Percentiles rank a stretch among this genome's conserved stretches.
Conservation (phyloP, 2,113 vertebrate genomes). For the Hippoglossus stenolepis region DNA sequence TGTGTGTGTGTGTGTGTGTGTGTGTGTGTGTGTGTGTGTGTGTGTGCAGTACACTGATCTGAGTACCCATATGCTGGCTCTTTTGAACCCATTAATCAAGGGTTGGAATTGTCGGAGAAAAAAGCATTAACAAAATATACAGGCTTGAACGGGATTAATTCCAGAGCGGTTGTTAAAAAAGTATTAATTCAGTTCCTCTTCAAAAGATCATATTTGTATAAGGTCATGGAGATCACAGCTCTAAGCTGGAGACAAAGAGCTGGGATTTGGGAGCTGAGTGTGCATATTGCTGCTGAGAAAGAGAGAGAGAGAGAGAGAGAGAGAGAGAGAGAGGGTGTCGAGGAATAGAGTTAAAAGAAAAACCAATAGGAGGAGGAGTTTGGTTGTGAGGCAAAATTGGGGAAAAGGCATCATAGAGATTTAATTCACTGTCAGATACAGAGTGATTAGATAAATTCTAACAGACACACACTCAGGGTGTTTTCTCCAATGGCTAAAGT, state of each 20-base stretch:
- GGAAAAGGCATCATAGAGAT: background rate
- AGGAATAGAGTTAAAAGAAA: background rate
- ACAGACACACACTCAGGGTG: background rate
- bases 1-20: constrained; percentile 20
- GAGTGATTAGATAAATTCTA: background rate
- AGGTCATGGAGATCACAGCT: constrained; percentile 32
- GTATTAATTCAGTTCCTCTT: constrained; percentile 58
- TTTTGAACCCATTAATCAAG: constrained; percentile 77
- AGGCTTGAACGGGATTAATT: constrained; percentile 69
- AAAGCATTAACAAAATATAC: constrained; percentile 26
- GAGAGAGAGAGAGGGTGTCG: constrained; percentile 7
- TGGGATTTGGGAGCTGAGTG: constrained; percentile 34
- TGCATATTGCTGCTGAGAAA: constrained; percentile 27
- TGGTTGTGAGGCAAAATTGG: constrained; percentile 39
- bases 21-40: constrained; percentile 12
- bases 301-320: constrained; percentile 9
- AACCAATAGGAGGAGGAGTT: constrained; percentile 9
- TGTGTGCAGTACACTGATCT: constrained; percentile 33
- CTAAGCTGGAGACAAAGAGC: constrained; percentile 55
- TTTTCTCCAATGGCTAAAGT: no score
- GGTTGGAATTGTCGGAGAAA: constrained; percentile 33
- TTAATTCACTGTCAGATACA: no score
- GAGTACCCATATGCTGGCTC: constrained; percentile 71
- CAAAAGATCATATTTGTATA: constrained; percentile 43
- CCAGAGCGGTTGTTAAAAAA: constrained; percentile 61